phyloP scores from a whole-genome alignment of 2,797 vertebrate genomes.

The Sciaenops ocellatus region DNA sequence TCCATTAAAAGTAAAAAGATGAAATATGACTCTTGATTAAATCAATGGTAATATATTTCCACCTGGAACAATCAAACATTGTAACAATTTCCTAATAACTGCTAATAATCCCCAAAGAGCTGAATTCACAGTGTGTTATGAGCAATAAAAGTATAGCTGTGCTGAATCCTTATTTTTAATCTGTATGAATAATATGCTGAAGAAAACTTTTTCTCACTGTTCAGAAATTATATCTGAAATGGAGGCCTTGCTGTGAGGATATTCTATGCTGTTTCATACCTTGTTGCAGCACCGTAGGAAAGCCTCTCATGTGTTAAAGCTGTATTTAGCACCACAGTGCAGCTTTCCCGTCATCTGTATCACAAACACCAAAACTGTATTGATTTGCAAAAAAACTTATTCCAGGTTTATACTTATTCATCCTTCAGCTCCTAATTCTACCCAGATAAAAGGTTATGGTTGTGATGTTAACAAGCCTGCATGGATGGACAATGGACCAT shows the following conservation, averaged over 20 bases:
- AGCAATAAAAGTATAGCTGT: slow-evolving; percentile 15
- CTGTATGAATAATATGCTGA: background rate
- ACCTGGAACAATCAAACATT: slow-evolving; percentile 29
- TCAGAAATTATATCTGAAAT: slow-evolving; percentile 33
- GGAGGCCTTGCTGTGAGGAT: slow-evolving; percentile 25
- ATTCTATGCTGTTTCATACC: slow-evolving; percentile 15
- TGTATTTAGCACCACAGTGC: slow-evolving; percentile 1
- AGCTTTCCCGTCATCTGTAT: slow-evolving; percentile 8
- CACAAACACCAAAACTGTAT: background rate
- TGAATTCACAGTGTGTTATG: slow-evolving; percentile 5
- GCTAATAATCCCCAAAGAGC: slow-evolving; percentile 48
- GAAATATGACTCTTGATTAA: slow-evolving; percentile 32
- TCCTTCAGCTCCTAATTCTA: background rate
- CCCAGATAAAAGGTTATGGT: background rate
- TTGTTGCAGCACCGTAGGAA: slow-evolving; percentile 18
- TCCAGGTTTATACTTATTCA: slow-evolving; percentile 1
- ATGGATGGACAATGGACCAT: slow-evolving; percentile 9
- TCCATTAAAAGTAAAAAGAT: slow-evolving; percentile 34
- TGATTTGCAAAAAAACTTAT: background rate
- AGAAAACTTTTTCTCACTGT: slow-evolving; percentile 11
- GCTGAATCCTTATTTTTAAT: slow-evolving; percentile 2
- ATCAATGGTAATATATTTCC: slow-evolving; percentile 36
- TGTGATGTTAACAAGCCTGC: slow-evolving; percentile 19
- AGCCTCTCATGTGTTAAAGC: slow-evolving; percentile 20
- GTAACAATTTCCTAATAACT: slow-evolving; percentile 27